phyloP scores from a whole-genome alignment of 2,888 invertebrate species.

The Oeneis ivallda region DNA sequence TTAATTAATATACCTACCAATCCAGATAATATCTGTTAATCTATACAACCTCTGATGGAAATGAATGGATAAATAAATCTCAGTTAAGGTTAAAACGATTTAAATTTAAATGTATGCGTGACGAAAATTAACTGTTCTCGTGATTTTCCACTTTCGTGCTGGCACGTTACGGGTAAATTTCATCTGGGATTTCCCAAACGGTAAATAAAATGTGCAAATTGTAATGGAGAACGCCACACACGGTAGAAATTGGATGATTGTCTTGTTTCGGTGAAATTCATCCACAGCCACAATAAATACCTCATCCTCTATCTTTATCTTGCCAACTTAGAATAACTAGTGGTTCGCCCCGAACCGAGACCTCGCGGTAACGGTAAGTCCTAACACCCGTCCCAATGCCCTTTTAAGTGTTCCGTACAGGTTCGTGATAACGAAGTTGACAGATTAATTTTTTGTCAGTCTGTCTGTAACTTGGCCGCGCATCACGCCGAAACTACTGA shows the following conservation, averaged over 20 bases:
- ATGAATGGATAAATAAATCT: constrained; percentile 22
- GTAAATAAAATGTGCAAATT: constrained; percentile 42
- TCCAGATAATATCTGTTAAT: background rate
- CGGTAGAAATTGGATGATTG: constrained; percentile 28
- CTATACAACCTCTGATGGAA: background rate
- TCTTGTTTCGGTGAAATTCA: background rate
- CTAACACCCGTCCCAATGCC: no score
- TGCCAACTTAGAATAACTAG: background rate
- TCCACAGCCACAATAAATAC: no score
- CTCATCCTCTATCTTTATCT: no score
- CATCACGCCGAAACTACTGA: no score
- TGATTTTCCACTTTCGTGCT: constrained; percentile 33
- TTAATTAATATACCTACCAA: background rate
- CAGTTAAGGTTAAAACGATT: constrained; percentile 24
- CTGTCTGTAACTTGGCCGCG: no score
- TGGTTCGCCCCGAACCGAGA: no score
- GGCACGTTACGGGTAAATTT: constrained; percentile 36
- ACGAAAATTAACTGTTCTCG: constrained; percentile 33
- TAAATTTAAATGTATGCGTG: constrained; percentile 29
- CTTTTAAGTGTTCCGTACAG: no score
- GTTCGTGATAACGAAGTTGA: no score
- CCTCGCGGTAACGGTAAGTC: no score
- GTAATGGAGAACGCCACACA: constrained; percentile 35
- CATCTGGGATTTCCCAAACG: constrained; percentile 40
- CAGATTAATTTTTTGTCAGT: no score